Conservation (phyloP, 2,888 invertebrate species). For the Rugalucina vietnamica region DNA sequence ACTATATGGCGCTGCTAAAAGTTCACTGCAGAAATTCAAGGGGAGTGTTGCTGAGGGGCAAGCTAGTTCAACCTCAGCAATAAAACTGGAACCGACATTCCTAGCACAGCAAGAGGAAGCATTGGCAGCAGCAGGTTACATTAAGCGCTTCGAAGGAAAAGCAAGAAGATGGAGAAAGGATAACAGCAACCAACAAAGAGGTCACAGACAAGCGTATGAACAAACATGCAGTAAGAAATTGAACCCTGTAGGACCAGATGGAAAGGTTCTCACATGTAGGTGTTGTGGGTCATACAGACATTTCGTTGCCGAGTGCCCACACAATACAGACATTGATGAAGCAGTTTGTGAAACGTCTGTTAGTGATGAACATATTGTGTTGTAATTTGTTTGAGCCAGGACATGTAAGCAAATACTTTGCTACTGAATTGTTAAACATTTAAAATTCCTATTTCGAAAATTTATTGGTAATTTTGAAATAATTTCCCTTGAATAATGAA, state of each 20-base stretch:
- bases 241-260: constrained; percentile 2
- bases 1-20: too few species aligned
- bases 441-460: too few species aligned
- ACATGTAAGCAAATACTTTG: too few species aligned
- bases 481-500: too few species aligned
- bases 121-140: not conserved
- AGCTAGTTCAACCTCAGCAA: not conserved
- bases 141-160: not conserved
- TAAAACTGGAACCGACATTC: not conserved
- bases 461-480: too few species aligned
- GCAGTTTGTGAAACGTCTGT: too few species aligned
- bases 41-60: not conserved
- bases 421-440: too few species aligned
- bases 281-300: not conserved
- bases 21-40: too few species aligned
- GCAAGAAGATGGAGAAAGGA: not conserved
- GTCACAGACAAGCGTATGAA: not conserved
- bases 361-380: too few species aligned
- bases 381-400: too few species aligned
- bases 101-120: not conserved
- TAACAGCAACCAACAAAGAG: not conserved
- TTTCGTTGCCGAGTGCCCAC: too few species aligned
- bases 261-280: not conserved
- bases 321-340: too few species aligned
- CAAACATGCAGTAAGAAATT: not conserved